Evolutionary conservation across 2,797 vertebrate species (phyloP).

Genomic region (Schizopygopsis malacanthus): DNA sequence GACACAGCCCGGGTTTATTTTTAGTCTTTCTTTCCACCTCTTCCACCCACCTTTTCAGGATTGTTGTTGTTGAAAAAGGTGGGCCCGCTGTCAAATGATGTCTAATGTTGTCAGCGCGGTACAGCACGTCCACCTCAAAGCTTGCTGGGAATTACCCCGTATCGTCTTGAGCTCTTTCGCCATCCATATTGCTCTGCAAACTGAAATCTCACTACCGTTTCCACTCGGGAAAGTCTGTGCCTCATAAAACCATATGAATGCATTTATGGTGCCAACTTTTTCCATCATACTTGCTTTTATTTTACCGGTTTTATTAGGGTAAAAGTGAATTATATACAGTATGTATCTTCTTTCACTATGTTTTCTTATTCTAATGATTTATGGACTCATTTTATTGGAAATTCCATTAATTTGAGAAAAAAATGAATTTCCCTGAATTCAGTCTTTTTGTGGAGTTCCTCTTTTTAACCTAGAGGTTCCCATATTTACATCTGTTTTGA

Average conservation of each 20-base stretch:
- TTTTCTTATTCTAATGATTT: conserved; percentile 12
- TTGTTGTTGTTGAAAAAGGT: conserved; percentile 54
- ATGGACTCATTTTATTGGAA: neutral
- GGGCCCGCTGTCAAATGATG: conserved; percentile 9
- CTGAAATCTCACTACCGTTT: conserved; percentile 49
- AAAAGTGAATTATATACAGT: conserved; percentile 4
- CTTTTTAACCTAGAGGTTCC: neutral
- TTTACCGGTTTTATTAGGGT: conserved; percentile 1
- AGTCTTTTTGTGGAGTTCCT: neutral
- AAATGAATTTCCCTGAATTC: conserved; percentile 2
- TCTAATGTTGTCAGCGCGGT: conserved; percentile 33
- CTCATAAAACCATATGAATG: conserved; percentile 9
- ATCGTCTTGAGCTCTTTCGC: neutral
- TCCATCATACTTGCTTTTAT: conserved; percentile 36
- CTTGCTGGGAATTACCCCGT: conserved; percentile 47
- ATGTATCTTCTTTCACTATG: neutral
- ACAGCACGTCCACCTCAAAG: conserved; percentile 22
- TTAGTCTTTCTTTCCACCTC: conserved; percentile 43
- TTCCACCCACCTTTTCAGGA: conserved; percentile 49
- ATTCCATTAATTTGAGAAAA: neutral
- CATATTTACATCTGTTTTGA: conserved; percentile 6
- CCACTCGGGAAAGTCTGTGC: conserved; percentile 22
- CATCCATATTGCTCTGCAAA: neutral
- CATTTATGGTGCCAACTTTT: neutral
- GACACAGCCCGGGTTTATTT: conserved; percentile 42